Evolutionary conservation across 1,140 invertebrate species (phyloP), one percentile per base, ranked within the genome.

Genomic region (Manduca sexta): DNA sequence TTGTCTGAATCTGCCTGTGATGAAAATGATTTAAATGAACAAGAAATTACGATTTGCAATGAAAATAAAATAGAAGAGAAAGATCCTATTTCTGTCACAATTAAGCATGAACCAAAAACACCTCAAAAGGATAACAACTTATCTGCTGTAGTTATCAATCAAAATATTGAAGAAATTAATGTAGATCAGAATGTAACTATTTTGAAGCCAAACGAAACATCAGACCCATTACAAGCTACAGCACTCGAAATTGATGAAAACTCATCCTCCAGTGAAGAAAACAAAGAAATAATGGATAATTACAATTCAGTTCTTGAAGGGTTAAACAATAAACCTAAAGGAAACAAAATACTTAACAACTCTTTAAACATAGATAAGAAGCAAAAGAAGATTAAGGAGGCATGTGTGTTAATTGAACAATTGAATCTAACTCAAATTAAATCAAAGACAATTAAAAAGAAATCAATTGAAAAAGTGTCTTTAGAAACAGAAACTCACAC

Each of bases 401-500:
- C 64, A 31, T 64, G 81, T 34, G 45, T n/a, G n/a, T n/a, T n/a
- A n/a, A n/a, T 81, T 43, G 77, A 83, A 43, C 52, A 83, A 46
- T 56, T 84, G n/a, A 84, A 84, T 60, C 56, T 84, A 4, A 84
- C 81, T n/a, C 64, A 68, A 56, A 62, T 47, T 10, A 58, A 65
- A 50, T 38, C 43, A 17, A 56, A 64, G 40, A 47, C 61, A 52
- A 45, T 49, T 40, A 59, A 44, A 47, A 45, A 34, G n/a, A 26
- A 18, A 16, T 7, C 12, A 13, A 33, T 2, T 30, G 51, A 47
- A 16, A 45, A 43, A 49, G 46, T 12, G 12, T 15, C n/a, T 5
- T n/a, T 30, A 34, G 10, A 1, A 12, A 17, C 16, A 29, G 43
- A 43, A 14, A 26, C 21, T 43, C 12, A 30, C 2, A 5, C 15